Evolutionary conservation across 2,113 vertebrate species (phyloP).

Genomic region (Rafetus swinhoei): DNA sequence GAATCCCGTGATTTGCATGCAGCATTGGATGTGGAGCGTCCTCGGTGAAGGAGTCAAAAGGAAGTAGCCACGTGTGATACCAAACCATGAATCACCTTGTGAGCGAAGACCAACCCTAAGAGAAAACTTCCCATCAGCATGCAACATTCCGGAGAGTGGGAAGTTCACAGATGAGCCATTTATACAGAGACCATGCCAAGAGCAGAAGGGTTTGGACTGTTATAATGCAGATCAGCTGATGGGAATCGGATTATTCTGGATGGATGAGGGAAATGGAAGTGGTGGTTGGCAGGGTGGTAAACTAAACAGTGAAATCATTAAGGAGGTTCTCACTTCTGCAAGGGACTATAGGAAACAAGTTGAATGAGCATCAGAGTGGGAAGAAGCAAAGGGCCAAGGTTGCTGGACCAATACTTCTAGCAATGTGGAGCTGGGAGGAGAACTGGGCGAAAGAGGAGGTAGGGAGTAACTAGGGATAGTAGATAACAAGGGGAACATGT

Average conservation of each 20-base stretch:
- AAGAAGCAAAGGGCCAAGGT: not conserved
- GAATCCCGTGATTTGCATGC: not conserved
- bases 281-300: not conserved
- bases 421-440: not conserved
- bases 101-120: not conserved
- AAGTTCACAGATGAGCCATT: not conserved
- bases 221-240: not conserved
- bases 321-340: not conserved
- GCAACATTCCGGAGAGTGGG: not conserved
- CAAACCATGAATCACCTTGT: not conserved
- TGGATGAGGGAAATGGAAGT: not conserved
- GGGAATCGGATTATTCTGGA: not conserved
- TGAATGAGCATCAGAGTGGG: not conserved
- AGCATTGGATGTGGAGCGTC: not conserved
- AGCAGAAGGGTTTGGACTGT: not conserved
- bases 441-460: not conserved
- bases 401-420: not conserved
- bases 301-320: not conserved
- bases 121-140: not conserved
- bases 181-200: not conserved
- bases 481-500: not conserved
- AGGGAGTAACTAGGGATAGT: not conserved
- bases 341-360: not conserved
- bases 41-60: not conserved
- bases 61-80: not conserved